A percentile compares a stretch with the other conserved stretches of the same genome.
phyloP scores from a whole-genome alignment of 2,888 invertebrate species.

The Sphaerophoria rueppellii region DNA sequence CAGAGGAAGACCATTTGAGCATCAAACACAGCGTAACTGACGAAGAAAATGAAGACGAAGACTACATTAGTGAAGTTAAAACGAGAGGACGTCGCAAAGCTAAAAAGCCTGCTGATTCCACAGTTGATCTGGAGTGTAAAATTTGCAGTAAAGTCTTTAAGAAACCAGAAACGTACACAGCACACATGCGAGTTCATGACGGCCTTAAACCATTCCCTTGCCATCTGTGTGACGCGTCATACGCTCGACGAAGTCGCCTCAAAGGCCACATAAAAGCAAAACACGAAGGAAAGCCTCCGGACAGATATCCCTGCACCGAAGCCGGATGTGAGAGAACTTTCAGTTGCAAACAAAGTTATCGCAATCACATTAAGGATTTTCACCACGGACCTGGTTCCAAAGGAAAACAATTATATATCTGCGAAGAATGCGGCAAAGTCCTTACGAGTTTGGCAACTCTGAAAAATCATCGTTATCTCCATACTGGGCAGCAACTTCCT shows the following conservation, averaged over 20 bases:
- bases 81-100: not conserved
- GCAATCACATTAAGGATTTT: constrained; percentile 78
- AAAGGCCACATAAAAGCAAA: constrained; percentile 79
- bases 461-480: constrained; percentile 80
- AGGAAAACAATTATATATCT: constrained; percentile 77
- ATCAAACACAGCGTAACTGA: constrained; percentile 8
- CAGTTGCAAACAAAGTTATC: constrained; percentile 78
- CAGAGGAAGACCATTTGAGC: not conserved
- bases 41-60: constrained; percentile 44
- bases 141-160: constrained; percentile 80
- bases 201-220: constrained; percentile 80
- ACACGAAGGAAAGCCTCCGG: constrained; percentile 76
- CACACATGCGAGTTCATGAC: constrained; percentile 80
- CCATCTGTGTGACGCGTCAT: constrained; percentile 78
- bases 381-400: constrained; percentile 77
- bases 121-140: not conserved
- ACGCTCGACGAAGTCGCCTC: constrained; percentile 78
- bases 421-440: constrained; percentile 80
- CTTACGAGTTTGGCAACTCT: constrained; percentile 80
- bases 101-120: not conserved
- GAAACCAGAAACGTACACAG: constrained; percentile 78
- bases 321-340: constrained; percentile 79
- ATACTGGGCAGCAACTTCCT: constrained; percentile 79
- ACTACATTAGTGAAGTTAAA: constrained; percentile 32
- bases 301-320: constrained; percentile 74